Base-by-base conservation (phyloP, 2,797 vertebrate genomes). In the Xiphophorus birchmanni region DNA sequence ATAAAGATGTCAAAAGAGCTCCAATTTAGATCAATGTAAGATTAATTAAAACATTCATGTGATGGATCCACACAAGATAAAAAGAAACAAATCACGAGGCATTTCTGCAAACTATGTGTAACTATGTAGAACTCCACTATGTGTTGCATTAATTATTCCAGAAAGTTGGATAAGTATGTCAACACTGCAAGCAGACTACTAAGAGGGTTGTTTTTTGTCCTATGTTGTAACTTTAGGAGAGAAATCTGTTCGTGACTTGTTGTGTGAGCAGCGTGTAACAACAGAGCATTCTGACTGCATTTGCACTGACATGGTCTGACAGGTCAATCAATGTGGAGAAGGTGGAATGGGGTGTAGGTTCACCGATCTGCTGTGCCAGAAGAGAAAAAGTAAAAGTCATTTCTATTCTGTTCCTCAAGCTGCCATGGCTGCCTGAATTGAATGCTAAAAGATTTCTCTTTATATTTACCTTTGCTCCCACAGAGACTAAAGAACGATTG, bases 251-350 rank as follows among this genome's bases (percentile, higher is more conserved):
- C 78, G 85, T 87, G 81, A 69, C 76, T 56, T 63, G 69, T n/a
- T 74, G 86, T 81, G 83, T 76, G 81, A 86, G 87, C 72, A 2
- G 81, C 21, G 75, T 75, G 84, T 65, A 85, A 81, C 86, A 77
- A 89, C 76, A 42, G 78, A 82, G 83, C 75, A 67, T 82, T 87
- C 83, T 83, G 81, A 75, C 82, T 78, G 54, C 35, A 42, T 56
- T 87, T 83, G 84, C 87, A 82, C 74, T 88, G 92, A 92, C 73
- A 42, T 84, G 80, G 82, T 91, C 85, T 83, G 93, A 94, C 93
- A 91, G 92, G 88, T 91, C 90, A 90, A 92, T 95, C 93, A 82
- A 95, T 95, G 83, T 80, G 78, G 82, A 88, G 81, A 86, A 89
- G 87, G 90, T 79, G 88, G 75, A 73, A 87, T 80, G 84, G 73